Evolutionary conservation across 2,888 invertebrate species (phyloP).

Genomic region (Encarsia formosa): DNA sequence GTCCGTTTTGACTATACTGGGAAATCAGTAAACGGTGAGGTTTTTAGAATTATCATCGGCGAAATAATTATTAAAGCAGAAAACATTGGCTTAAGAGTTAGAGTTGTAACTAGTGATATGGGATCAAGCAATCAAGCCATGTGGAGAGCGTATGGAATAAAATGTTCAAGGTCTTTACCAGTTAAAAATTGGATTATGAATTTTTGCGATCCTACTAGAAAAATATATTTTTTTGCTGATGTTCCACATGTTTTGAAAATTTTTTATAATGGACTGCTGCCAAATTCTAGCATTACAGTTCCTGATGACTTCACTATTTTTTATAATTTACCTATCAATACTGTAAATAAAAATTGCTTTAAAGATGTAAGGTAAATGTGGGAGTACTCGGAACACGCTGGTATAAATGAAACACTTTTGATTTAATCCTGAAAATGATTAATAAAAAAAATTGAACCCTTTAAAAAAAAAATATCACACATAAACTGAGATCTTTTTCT

Average conservation of each 20-base stretch:
- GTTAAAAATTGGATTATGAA: neutral
- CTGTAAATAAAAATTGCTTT: too few species aligned
- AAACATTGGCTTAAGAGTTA: slow-evolving; percentile 31
- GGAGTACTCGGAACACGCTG: too few species aligned
- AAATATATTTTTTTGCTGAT: slow-evolving; percentile 1
- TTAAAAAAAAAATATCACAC: too few species aligned
- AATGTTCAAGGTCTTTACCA: neutral
- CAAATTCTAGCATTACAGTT: too few species aligned
- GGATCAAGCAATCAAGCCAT: slow-evolving; percentile 32
- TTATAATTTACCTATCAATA: too few species aligned
- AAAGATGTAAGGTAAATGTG: too few species aligned
- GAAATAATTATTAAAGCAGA: slow-evolving; percentile 28
- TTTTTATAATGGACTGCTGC: too few species aligned
- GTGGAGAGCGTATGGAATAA: slow-evolving; percentile 25
- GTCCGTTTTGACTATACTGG: slow-evolving; percentile 36
- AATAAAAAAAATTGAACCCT: too few species aligned
- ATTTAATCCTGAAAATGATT: too few species aligned
- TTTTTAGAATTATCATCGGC: slow-evolving; percentile 27
- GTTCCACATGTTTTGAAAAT: slow-evolving; percentile 3
- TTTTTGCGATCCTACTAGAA: neutral
- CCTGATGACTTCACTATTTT: too few species aligned
- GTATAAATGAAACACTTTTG: too few species aligned
- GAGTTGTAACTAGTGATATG: slow-evolving; percentile 33
- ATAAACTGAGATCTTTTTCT: too few species aligned
- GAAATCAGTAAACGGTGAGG: slow-evolving; percentile 29